These are phyloP conservation scores for Takifugu flavidus DNA, from an alignment of 2,113 vertebrate genomes.

Conservation along the genomic window DNA sequence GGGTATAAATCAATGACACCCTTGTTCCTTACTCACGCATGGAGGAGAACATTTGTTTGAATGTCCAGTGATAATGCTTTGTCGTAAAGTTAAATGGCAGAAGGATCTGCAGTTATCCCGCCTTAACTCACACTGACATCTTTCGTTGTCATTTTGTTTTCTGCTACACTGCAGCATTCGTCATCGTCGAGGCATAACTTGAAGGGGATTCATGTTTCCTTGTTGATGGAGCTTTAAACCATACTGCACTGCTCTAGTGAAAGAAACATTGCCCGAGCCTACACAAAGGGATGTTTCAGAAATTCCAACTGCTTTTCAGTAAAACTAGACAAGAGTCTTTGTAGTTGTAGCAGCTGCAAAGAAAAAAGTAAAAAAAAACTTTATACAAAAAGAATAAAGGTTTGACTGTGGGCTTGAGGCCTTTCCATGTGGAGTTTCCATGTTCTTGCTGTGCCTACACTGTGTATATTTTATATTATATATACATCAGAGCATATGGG, in stretches of 20 bases:
- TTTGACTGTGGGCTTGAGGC: too few relatives aligned
- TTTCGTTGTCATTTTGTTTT: slow-evolving; percentile 30
- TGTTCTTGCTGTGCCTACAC: too few relatives aligned
- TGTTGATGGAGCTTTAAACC: slow-evolving; percentile 22
- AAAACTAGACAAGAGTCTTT: neutral
- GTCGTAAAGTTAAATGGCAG: slow-evolving; percentile 17
- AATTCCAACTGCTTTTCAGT: slow-evolving; percentile 6
- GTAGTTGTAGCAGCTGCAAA: neutral
- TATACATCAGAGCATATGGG: too few relatives aligned
- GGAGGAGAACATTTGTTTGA: slow-evolving; percentile 26
- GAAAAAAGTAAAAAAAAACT: too few relatives aligned
- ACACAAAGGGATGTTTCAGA: slow-evolving; percentile 4
- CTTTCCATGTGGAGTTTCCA: too few relatives aligned
- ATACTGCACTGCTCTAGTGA: neutral
- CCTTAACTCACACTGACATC: slow-evolving; percentile 26
- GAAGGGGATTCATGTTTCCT: slow-evolving; percentile 26
- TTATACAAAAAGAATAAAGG: too few relatives aligned
- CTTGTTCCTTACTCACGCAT: slow-evolving; percentile 14
- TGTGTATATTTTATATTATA: too few relatives aligned
- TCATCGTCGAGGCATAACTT: slow-evolving; percentile 35
- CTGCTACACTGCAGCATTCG: slow-evolving; percentile 30
- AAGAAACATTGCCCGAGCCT: neutral
- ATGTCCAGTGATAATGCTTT: slow-evolving; percentile 17
- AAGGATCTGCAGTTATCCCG: slow-evolving; percentile 16
- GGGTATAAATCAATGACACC: slow-evolving; percentile 36